Percentiles rank a stretch among this genome's conserved stretches.
phyloP scores from a whole-genome alignment of 2,888 invertebrate genomes.

The Chironomus riparius region DNA sequence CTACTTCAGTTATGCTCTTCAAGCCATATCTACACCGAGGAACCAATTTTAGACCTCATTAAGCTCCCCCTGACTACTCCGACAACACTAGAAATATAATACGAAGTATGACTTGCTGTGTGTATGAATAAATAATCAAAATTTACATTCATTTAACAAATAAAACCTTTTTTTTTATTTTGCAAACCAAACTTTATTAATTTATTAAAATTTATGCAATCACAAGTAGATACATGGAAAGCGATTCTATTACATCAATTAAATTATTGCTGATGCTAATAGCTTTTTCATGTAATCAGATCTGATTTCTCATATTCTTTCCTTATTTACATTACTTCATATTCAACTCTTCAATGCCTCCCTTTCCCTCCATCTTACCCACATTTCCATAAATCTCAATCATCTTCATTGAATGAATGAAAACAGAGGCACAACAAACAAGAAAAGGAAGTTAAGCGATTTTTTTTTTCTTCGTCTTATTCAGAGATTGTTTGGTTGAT shows the following conservation, averaged over 20 bases:
- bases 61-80: too few relatives aligned
- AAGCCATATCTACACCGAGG: too few relatives aligned
- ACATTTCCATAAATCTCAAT: not conserved
- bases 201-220: conserved; percentile 14
- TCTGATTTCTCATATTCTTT: not conserved
- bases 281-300: not conserved
- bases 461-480: too few relatives aligned
- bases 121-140: not conserved
- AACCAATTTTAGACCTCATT: too few relatives aligned
- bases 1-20: too few relatives aligned
- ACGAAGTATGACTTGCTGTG: not conserved
- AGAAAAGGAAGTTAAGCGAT: too few relatives aligned
- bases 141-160: not conserved
- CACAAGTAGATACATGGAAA: not conserved
- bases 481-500: too few relatives aligned
- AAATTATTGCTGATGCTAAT: conserved; percentile 12
- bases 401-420: not conserved
- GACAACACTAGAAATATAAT: too few relatives aligned
- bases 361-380: too few relatives aligned
- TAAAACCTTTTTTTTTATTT: not conserved
- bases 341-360: too few relatives aligned
- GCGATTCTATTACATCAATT: not conserved
- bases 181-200: not conserved
- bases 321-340: not conserved
- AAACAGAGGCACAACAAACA: too few relatives aligned